Percentiles rank a stretch among this genome's conserved stretches.
Conservation (phyloP, 2,797 vertebrate genomes). For the Sebastes hopkinsi region DNA sequence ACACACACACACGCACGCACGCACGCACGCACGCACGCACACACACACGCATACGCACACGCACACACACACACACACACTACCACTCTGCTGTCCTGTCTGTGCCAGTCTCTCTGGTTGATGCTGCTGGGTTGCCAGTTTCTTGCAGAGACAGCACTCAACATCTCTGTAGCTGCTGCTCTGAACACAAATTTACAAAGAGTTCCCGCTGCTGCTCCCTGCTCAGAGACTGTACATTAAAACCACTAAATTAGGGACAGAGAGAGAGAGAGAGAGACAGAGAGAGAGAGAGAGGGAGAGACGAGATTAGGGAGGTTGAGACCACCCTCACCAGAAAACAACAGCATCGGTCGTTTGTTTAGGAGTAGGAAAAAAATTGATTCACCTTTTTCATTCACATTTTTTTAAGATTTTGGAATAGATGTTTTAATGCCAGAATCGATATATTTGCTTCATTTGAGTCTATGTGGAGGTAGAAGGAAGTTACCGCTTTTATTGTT, state of each 20-base stretch:
- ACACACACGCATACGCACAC: background rate
- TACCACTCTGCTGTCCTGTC: constrained; percentile 17
- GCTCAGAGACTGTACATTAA: constrained; percentile 1
- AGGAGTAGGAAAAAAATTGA: too few species aligned
- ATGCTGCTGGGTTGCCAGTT: constrained; percentile 31
- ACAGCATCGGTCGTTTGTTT: background rate
- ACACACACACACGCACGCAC: background rate
- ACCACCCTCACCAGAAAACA: background rate
- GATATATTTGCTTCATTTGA: too few species aligned
- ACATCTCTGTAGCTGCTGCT: constrained; percentile 33
- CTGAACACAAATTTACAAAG: constrained; percentile 45
- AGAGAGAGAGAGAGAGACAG: background rate
- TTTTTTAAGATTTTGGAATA: too few species aligned
- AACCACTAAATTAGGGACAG: background rate
- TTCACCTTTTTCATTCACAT: too few species aligned
- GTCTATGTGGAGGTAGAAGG: too few species aligned
- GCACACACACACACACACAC: background rate
- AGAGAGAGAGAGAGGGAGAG: too few species aligned
- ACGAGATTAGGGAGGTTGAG: background rate
- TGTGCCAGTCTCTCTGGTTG: constrained; percentile 18
- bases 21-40: background rate
- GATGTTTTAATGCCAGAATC: too few species aligned
- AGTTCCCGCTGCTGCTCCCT: constrained; percentile 4
- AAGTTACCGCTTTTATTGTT: too few species aligned
- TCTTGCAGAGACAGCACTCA: constrained; percentile 35